Evolutionary conservation across 2,113 vertebrate species (phyloP), one percentile per base, ranked within the genome.

Genomic region (Tachysurus fulvidraco): DNA sequence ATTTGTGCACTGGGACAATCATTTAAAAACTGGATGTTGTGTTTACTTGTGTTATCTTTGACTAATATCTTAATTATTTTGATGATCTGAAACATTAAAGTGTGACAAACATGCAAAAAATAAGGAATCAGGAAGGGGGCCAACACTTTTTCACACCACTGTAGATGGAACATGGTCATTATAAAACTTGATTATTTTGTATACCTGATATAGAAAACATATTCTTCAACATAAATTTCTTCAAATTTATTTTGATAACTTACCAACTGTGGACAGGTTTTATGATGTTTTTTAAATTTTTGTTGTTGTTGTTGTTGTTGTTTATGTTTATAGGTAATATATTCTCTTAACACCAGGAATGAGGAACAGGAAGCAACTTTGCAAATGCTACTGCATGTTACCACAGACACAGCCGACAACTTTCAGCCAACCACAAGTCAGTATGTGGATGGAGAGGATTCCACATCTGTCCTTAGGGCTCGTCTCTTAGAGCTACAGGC

Each of bases 291-390:
- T 19, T 81, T 44, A 3, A 23, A 21, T 21, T 9, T 19, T n/a
- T 90, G 44, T 86, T 9, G 13, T 21, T 25, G 23, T 23, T 59
- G 10, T 52, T n/a, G 44, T 0, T 46, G 74, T 50, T 80, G 67
- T 85, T 4, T 50, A 41, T 89, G 81, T 87, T 44, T 36, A 84
- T 89, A 99, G 98, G 98, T 99, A 89, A 98, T 99, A 87, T 98
- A 99, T 88, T 95, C 97, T 60, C 93, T 99, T 89, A 99, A 99
- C 92, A 96, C 95, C 67, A 99, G 96, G 91, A 97, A 97, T 90
- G 98, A 99, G 86, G 98, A 99, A 90, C 95, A 97, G 0, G 97
- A 99, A 91, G 94, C 95, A 57, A 95, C 92, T 82, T 86, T 98
- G 88, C 96, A 96, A 91, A 93, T 96, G 90, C 93, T 99, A 86